Percentiles rank a stretch among this genome's conserved stretches.
Conservation (phyloP, 1,140 invertebrate genomes). For the Ceratina australensis region DNA sequence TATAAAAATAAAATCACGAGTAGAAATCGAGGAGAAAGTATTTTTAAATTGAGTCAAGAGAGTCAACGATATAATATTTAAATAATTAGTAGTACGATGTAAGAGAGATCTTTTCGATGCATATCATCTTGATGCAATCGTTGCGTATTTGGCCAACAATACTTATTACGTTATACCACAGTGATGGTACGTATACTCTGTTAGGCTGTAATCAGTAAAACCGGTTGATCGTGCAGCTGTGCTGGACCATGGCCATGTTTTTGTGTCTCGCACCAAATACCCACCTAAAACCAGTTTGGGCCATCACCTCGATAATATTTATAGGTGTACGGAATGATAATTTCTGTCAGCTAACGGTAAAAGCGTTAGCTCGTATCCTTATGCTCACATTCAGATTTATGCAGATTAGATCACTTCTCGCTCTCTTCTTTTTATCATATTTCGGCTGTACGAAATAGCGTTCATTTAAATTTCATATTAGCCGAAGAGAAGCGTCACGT, state of each 20-base stretch:
- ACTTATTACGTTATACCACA: not conserved
- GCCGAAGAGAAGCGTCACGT: not conserved
- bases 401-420: not conserved
- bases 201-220: conserved; percentile 36
- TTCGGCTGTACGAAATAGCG: not conserved
- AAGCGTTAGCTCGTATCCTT: not conserved
- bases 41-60: no score
- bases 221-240: conserved; percentile 52
- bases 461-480: conserved; percentile 7
- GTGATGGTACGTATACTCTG: no score
- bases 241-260: conserved; percentile 41
- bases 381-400: conserved; percentile 4
- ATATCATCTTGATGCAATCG: not conserved
- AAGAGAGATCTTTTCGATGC: no score
- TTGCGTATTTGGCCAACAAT: not conserved
- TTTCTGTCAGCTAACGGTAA: conserved; percentile 43
- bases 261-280: conserved; percentile 51
- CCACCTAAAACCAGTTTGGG: conserved; percentile 60
- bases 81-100: not conserved
- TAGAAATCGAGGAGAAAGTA: not conserved
- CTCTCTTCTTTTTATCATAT: not conserved
- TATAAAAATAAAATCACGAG: not conserved
- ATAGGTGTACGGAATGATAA: conserved; percentile 51
- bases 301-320: conserved; percentile 58
- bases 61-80: no score